Conservation (phyloP, 2,797 vertebrate genomes). For the Halcyon badia region DNA sequence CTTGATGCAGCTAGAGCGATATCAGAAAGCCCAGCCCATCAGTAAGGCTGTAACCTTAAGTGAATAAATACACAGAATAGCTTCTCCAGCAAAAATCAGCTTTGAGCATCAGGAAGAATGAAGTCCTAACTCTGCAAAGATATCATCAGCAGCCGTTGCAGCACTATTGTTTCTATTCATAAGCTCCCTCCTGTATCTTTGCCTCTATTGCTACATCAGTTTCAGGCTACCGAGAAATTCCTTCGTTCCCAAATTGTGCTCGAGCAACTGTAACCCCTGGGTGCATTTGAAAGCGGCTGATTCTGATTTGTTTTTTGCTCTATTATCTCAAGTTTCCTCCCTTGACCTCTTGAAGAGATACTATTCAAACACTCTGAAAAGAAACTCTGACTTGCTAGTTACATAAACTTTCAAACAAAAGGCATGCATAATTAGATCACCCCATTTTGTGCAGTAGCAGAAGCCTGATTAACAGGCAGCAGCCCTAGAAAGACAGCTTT, state of each 20-base stretch:
- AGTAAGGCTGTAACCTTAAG: background rate
- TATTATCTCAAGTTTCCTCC: conserved; percentile 58
- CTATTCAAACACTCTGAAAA: conserved; percentile 45
- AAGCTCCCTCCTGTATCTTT: conserved; percentile 1
- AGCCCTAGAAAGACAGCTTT: background rate
- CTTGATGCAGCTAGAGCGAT: background rate
- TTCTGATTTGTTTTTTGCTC: conserved; percentile 9
- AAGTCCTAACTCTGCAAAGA: conserved; percentile 21
- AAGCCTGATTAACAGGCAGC: conserved; percentile 26
- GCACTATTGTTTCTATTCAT: conserved; percentile 49
- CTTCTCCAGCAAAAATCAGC: background rate
- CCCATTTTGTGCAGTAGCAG: conserved; percentile 9
- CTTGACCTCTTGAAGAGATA: conserved; percentile 47
- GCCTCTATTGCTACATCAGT: conserved; percentile 9
- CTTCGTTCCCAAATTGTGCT: background rate
- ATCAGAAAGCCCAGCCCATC: background rate
- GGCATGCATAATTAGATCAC: conserved; percentile 45
- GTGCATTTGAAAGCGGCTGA: conserved; percentile 54
- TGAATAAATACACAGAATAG: background rate
- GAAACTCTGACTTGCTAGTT: conserved; percentile 53
- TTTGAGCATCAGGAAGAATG: background rate
- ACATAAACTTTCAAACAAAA: conserved; percentile 60
- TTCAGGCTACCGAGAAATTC: conserved; percentile 44
- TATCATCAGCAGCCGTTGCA: conserved; percentile 6
- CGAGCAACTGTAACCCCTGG: conserved; percentile 42